Base-by-base conservation (phyloP, 2,113 vertebrate genomes). In the Brachyhypopomus occidentalis region DNA sequence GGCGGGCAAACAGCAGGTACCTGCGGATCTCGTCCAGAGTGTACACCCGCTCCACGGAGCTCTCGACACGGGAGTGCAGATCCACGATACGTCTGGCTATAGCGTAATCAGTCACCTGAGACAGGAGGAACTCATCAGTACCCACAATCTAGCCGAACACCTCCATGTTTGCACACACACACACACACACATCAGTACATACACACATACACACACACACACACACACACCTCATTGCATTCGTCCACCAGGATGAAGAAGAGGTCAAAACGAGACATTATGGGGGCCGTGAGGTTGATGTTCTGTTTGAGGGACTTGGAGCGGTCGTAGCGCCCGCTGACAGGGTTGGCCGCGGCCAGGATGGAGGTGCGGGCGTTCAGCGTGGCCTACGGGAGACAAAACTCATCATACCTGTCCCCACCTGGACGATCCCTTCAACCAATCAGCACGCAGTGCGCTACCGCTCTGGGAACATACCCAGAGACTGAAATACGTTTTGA, bases 171-270 rank as follows among this genome's bases (percentile, higher is more conserved):
- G 58, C 30, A 30, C 30, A 30, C 30, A 30, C 30, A 30, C 30
- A 30, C 30, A 30, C 30, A 30, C 30, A 30, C 30, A 30, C 30
- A 30, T n/a, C n/a, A n/a, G n/a, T n/a, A 30, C 30, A 30, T 3
- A 30, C 30, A 30, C 30, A 30, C 30, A 23, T 1, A 4, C 36
- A 48, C 8, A 30, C 64, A 12, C 72, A 76, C 7, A 62, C 27
- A 75, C 34, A 25, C 25, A n/a, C 67, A 84, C 91, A 98, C 98
- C 96, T 99, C 97, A 76, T 99, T 99, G 71, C 96, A 97, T 78
- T 99, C 98, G 80, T 99, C 98, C 89, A 99, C 97, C 83, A 99
- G 94, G 89, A 99, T 97, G 91, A 99, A 99, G 92, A 99, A 99
- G 81, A 99, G 97, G 93, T 99, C 98, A 70, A 99, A 99, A 81